Evolutionary conservation across 1,140 invertebrate genomes (phyloP).

Genomic region (Philotrypesis tridentata): DNA sequence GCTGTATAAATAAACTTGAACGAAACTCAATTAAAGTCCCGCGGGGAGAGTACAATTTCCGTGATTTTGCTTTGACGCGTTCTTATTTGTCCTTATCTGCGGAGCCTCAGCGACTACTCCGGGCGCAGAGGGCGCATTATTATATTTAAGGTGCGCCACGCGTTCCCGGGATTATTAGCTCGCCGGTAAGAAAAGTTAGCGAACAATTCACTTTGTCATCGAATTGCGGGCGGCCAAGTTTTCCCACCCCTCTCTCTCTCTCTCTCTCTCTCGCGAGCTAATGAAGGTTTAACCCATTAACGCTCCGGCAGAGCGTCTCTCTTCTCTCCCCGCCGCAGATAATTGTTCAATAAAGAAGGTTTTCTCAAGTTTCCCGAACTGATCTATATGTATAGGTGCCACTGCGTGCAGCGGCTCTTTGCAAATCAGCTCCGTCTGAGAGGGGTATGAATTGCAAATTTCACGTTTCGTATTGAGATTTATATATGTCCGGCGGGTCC

Average conservation of each 20-base stretch:
- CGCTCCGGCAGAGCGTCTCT: no score
- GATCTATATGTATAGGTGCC: no score
- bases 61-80: not conserved
- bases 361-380: no score
- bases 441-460: no score
- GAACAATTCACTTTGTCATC: not conserved
- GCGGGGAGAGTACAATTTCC: not conserved
- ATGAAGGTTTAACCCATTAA: conserved; percentile 1
- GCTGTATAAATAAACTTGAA: conserved; percentile 22
- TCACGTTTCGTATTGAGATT: no score
- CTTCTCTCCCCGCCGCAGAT: not conserved
- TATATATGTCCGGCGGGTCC: no score
- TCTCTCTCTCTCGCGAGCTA: not conserved
- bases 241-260: no score
- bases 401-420: no score
- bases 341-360: not conserved
- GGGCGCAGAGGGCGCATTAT: not conserved
- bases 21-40: conserved; percentile 17
- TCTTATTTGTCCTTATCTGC: conserved; percentile 6
- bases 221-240: not conserved
- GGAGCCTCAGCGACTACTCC: not conserved
- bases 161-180: not conserved
- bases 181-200: not conserved
- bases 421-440: no score
- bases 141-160: not conserved